Conservation (phyloP, 2,888 invertebrate genomes). For the Xiphydria camelus region DNA sequence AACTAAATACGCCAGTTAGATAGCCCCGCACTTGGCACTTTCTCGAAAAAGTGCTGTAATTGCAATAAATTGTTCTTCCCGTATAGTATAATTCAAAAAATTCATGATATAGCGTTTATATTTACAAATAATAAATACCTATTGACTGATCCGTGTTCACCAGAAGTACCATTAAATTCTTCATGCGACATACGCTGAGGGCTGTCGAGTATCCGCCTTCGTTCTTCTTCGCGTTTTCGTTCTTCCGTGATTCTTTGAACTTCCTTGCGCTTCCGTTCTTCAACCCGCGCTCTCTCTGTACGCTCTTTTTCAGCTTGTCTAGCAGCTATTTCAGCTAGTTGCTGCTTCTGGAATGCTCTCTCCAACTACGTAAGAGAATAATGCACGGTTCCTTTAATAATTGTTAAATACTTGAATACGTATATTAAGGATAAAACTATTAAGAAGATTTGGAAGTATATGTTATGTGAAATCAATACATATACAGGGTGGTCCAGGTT, state of each 20-base stretch:
- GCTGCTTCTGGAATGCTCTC: conserved; percentile 81
- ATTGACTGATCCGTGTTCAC: conserved; percentile 53
- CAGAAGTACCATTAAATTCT: conserved; percentile 57
- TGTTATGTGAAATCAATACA: not conserved
- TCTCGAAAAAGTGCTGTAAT: no score
- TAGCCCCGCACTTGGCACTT: no score
- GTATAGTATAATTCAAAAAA: no score
- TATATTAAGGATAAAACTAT: conserved; percentile 1
- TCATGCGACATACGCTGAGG: conserved; percentile 51
- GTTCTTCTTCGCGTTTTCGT: conserved; percentile 76
- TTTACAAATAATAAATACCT: conserved; percentile 21
- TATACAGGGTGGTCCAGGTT: no score
- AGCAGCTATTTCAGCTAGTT: conserved; percentile 77
- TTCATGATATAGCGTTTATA: not conserved
- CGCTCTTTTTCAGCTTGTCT: conserved; percentile 78
- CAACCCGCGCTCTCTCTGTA: conserved; percentile 79
- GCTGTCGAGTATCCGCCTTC: conserved; percentile 59
- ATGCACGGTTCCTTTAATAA: no score
- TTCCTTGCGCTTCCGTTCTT: conserved; percentile 83
- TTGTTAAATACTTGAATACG: not conserved
- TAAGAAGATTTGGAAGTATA: not conserved
- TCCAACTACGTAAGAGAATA: conserved; percentile 66
- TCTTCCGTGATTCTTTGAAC: conserved; percentile 88
- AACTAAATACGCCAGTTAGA: no score
- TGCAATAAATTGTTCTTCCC: no score